These are phyloP conservation scores for Peromyscus californicus DNA, from an alignment of 2,113 vertebrate species.

Conservation along the genomic window DNA sequence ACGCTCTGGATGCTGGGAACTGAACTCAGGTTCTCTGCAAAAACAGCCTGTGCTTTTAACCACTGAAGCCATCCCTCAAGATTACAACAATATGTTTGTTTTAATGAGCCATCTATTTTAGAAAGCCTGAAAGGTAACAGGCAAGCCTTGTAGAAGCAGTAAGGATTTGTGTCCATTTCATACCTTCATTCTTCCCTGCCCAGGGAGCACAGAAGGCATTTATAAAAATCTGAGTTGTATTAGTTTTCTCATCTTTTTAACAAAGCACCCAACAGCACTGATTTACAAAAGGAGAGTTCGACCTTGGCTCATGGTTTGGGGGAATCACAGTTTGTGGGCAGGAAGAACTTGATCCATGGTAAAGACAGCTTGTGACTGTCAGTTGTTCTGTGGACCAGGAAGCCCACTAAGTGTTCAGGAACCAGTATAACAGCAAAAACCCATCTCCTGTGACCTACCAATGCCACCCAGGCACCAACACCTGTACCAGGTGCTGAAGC, in stretches of 20 bases:
- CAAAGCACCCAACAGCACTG: too few relatives aligned
- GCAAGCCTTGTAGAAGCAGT: neutral
- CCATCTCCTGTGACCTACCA: neutral
- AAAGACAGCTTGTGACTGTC: neutral
- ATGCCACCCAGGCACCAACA: neutral
- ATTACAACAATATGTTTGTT: neutral
- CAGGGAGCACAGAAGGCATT: accelerated
- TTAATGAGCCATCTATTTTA: neutral
- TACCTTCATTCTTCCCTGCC: accelerated
- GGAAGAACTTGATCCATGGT: neutral
- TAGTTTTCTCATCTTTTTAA: neutral
- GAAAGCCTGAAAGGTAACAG: neutral
- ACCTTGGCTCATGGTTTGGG: neutral
- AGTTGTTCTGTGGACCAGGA: too few relatives aligned
- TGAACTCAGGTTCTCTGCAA: neutral
- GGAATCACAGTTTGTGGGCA: too few relatives aligned
- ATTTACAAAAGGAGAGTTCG: neutral
- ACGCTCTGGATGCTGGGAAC: neutral
- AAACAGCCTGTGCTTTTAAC: neutral
- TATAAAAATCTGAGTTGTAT: neutral
- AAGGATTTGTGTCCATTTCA: neutral
- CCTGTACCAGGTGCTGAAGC: neutral
- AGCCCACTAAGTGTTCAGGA: neutral
- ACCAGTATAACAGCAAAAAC: neutral
- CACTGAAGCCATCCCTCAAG: neutral